These are phyloP conservation scores for Myotis findleyi DNA, from an alignment of 2,797 vertebrate genomes.

Conservation along the genomic window DNA sequence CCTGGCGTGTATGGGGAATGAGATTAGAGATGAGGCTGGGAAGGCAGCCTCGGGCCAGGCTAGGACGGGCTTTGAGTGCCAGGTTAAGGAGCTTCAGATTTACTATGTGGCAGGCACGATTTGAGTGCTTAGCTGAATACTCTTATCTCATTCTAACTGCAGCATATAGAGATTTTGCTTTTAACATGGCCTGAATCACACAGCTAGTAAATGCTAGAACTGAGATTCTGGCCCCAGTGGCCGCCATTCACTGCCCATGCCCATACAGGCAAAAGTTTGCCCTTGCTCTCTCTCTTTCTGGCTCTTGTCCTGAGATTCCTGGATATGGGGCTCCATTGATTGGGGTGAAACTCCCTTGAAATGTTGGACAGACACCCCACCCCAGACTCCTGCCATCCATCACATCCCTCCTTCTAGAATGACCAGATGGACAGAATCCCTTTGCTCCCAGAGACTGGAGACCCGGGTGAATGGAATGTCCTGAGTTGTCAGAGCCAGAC, in stretches of 20 bases:
- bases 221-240: neutral
- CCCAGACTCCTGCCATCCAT: neutral
- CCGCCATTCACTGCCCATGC: neutral
- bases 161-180: neutral
- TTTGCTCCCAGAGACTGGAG: neutral
- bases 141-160: neutral
- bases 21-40: neutral
- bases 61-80: neutral
- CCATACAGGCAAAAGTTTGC: neutral
- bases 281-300: neutral
- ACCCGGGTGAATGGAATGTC: slow-evolving; percentile 36
- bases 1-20: neutral
- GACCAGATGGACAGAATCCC: slow-evolving; percentile 56
- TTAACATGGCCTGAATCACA: neutral
- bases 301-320: neutral
- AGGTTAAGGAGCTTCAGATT: neutral
- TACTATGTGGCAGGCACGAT: neutral
- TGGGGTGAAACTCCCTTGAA: neutral
- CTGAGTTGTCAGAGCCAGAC: slow-evolving; percentile 43
- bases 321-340: neutral
- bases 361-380: neutral
- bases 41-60: slow-evolving; percentile 5
- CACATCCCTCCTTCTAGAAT: neutral
- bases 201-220: neutral
- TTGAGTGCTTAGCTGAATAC: neutral